Evolutionary conservation across 2,888 invertebrate species (phyloP).

Genomic region (Nomada fucata): DNA sequence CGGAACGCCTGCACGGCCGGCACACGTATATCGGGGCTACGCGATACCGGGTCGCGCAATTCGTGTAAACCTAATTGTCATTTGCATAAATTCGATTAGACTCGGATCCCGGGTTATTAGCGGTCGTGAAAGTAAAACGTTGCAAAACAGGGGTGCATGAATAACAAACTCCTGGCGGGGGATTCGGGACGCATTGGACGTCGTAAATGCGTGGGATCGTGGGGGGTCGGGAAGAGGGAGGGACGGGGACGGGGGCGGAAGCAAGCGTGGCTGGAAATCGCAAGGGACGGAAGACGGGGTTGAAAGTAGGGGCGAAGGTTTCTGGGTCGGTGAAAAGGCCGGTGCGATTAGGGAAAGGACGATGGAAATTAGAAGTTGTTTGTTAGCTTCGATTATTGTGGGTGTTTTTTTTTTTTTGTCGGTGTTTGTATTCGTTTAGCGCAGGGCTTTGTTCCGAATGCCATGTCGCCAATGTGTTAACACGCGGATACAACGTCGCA

Average conservation of each 20-base stretch:
- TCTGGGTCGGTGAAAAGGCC: background rate
- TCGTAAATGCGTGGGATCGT: slow-evolving; percentile 17
- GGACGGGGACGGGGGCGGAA: slow-evolving; percentile 6
- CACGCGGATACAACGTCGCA: too few species aligned
- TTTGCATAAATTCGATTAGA: slow-evolving; percentile 78
- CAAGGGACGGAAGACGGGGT: background rate
- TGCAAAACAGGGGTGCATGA: slow-evolving; percentile 74
- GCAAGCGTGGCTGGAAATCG: slow-evolving; percentile 17
- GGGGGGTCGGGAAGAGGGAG: background rate
- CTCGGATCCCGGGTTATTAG: slow-evolving; percentile 74
- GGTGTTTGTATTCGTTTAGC: too few species aligned
- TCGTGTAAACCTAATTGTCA: slow-evolving; percentile 74
- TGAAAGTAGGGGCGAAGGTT: background rate
- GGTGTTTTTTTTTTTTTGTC: too few species aligned
- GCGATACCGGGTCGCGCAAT: slow-evolving; percentile 47
- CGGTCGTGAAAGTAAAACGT: slow-evolving; percentile 77
- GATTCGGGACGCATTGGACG: slow-evolving; percentile 32
- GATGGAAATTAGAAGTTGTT: background rate
- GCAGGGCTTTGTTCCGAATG: too few species aligned
- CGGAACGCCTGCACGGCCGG: background rate
- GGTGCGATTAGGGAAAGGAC: background rate
- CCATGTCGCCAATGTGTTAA: too few species aligned
- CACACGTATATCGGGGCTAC: slow-evolving; percentile 15
- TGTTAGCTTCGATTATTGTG: too few species aligned
- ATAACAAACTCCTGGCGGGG: slow-evolving; percentile 68